These are phyloP conservation scores for Diadegma fenestrale DNA, from an alignment of 2,888 invertebrate species.

Conservation along the genomic window DNA sequence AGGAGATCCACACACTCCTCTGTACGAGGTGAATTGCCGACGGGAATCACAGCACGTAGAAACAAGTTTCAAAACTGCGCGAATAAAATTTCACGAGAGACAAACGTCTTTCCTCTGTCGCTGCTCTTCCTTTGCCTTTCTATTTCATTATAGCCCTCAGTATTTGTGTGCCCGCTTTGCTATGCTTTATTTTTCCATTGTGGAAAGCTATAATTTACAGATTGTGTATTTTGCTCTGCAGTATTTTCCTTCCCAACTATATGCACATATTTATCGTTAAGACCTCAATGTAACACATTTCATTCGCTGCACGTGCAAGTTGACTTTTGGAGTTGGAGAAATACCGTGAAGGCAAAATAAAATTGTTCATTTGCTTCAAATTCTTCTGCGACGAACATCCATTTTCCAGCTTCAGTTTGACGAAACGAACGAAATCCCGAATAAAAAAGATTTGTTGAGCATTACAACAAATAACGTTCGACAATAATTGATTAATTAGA, in stretches of 20 bases:
- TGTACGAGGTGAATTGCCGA: slow-evolving; percentile 63
- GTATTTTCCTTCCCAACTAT: slow-evolving; percentile 26
- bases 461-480: too few species aligned
- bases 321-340: too few species aligned
- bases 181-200: slow-evolving; percentile 34
- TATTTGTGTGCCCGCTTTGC: not conserved
- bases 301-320: not conserved
- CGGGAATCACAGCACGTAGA: slow-evolving; percentile 69
- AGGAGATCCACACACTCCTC: slow-evolving; percentile 64
- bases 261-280: not conserved
- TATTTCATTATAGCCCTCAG: slow-evolving; percentile 30
- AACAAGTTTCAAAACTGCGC: slow-evolving; percentile 59
- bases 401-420: too few species aligned
- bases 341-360: too few species aligned
- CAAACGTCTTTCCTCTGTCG: slow-evolving; percentile 28
- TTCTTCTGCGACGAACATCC: too few species aligned
- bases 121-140: slow-evolving; percentile 5
- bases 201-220: slow-evolving; percentile 25
- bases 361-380: too few species aligned
- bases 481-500: not conserved
- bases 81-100: slow-evolving; percentile 64
- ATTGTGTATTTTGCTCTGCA: slow-evolving; percentile 16
- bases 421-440: too few species aligned
- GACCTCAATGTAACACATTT: slow-evolving; percentile 1
- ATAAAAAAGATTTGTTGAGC: too few species aligned